These are phyloP conservation scores for Crotalus tigris DNA, from an alignment of 2,113 vertebrate genomes.

Conservation along the genomic window DNA sequence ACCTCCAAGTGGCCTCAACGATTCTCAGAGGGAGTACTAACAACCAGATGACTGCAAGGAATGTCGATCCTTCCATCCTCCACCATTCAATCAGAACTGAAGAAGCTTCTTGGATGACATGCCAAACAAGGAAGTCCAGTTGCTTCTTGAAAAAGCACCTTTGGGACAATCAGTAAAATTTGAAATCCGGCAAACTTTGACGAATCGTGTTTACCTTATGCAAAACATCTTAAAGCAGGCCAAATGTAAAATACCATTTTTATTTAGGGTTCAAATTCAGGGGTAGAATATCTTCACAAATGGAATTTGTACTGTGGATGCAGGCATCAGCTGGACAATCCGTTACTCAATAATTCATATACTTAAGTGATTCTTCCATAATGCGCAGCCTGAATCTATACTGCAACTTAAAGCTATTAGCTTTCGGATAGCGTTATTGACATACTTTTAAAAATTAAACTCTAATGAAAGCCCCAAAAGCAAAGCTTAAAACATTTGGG, in stretches of 20 bases:
- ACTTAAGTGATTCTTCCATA: background rate
- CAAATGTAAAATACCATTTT: background rate
- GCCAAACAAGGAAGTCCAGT: too few species aligned
- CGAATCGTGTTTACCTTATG: background rate
- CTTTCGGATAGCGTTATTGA: conserved; percentile 20
- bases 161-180: too few species aligned
- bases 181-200: too few species aligned
- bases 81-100: too few species aligned
- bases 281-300: background rate
- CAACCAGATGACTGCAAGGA: too few species aligned
- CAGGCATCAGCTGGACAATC: background rate
- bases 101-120: too few species aligned
- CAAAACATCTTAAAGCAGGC: background rate
- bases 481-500: conserved; percentile 21
- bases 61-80: too few species aligned
- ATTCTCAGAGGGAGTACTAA: too few species aligned
- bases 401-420: background rate
- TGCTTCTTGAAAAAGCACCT: too few species aligned
- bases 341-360: background rate
- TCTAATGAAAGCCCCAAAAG: conserved; percentile 3
- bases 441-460: conserved; percentile 19
- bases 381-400: background rate
- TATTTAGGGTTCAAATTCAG: background rate
- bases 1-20: too few species aligned
- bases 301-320: background rate